A percentile compares a stretch with the other conserved stretches of the same genome.
phyloP scores from a whole-genome alignment of 53 echinoderm and acorn worm species.

The Paracentrotus lividus region DNA sequence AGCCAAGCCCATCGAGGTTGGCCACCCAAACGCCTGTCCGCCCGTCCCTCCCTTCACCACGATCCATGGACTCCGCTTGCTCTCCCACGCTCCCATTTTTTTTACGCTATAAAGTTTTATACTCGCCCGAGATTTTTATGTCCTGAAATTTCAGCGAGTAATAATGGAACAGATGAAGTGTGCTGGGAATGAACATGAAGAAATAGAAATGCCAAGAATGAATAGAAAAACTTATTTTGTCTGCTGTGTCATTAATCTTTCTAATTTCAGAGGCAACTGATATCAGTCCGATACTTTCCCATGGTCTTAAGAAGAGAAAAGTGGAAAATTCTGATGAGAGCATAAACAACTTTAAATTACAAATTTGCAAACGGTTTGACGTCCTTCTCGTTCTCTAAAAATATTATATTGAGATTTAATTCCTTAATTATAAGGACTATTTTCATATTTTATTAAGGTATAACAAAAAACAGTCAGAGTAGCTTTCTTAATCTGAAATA shows the following conservation, averaged over 20 bases:
- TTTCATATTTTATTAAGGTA: no score
- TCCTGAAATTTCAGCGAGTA: constrained; percentile 25
- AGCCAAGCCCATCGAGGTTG: background rate
- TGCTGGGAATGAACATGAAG: constrained; percentile 17
- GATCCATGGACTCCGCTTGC: background rate
- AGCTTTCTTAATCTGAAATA: no score
- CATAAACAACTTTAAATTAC: no score
- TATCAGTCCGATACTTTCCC: background rate
- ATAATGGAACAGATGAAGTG: background rate
- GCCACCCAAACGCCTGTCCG: constrained; percentile 15
- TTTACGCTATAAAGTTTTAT: constrained; percentile 55
- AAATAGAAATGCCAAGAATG: background rate
- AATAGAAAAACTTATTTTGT: background rate
- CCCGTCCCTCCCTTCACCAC: background rate
- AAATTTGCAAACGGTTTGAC: no score
- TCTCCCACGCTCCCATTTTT: constrained; percentile 30
- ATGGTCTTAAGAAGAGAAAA: no score
- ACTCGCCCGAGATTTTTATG: constrained; percentile 48
- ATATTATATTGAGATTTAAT: no score
- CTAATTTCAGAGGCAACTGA: background rate
- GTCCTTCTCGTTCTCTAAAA: no score
- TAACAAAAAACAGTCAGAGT: no score
- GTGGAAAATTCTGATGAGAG: no score
- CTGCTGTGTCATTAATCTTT: background rate
- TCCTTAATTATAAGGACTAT: no score